Evolutionary conservation across 64 coral and sea anemone species (phyloP).

Genomic region (Anthopleura sola): DNA sequence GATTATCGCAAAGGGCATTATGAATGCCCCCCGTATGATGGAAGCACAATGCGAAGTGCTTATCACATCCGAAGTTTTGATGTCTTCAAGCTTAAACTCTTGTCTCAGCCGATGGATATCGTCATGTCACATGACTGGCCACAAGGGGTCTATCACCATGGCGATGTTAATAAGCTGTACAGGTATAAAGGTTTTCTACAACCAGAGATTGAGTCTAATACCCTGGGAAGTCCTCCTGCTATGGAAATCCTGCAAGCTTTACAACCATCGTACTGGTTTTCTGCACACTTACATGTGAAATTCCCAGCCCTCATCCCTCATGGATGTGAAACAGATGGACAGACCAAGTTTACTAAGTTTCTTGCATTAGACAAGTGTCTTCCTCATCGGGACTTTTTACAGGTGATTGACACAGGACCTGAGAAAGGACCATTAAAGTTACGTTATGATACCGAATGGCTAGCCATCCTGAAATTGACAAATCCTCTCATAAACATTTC

Average conservation of each 20-base stretch:
- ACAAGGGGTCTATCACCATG: conserved; percentile 86
- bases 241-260: conserved; percentile 54
- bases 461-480: conserved; percentile 78
- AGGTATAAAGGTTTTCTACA: conserved; percentile 75
- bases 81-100: conserved; percentile 91
- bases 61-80: conserved; percentile 92
- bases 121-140: conserved; percentile 99
- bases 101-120: conserved; percentile 74
- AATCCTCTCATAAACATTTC: conserved; percentile 65
- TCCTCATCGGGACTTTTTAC: conserved; percentile 85
- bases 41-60: conserved; percentile 72
- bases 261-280: conserved; percentile 85
- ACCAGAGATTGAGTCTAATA: conserved; percentile 82
- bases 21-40: conserved; percentile 79
- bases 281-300: conserved; percentile 90
- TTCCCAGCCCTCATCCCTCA: conserved; percentile 92
- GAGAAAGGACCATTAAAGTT: conserved; percentile 65
- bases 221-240: conserved; percentile 82
- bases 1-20: conserved; percentile 90
- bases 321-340: conserved; percentile 14
- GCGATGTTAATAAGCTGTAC: conserved; percentile 72
- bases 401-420: conserved; percentile 78
- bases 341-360: conserved; percentile 76
- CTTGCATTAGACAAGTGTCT: conserved; percentile 97
- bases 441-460: conserved; percentile 88